Evolutionary conservation across 1,140 invertebrate genomes (phyloP), one percentile per base, ranked within the genome.

Genomic region (Coboldia fuscipes): DNA sequence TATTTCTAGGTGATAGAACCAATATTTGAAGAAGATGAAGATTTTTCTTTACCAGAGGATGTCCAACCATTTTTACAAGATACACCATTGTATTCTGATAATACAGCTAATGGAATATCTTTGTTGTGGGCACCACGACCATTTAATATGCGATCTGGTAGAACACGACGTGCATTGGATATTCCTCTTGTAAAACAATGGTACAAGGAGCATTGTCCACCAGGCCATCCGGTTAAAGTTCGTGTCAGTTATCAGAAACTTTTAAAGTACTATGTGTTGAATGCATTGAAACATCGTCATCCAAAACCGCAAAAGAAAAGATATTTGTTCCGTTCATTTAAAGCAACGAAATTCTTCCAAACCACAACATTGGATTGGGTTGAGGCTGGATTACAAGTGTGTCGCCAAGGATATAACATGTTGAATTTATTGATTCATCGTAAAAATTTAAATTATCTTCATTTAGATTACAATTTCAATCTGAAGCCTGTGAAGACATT

Each of bases 391-490:
- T 58, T 99, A 5, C 83, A 93, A 63, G 96, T 99, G 0, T 97
- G 96, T 53, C 68, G 94, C 10, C 96, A 99, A 58, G 96, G 96
- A 10, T 99, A 99, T 59, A 99, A 99, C 55, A 99, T 99, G 96
- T 61, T 99, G 8, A 99, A 99, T 58, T 62, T 99, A 24, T 62
- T 99, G 30, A 99, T 99, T 51, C 96, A 99, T 62, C 77, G 96
- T 31, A 99, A 99, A 58, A 99, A 99, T 60, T 69, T 99, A 7
- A 99, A 99, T 54, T 99, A 99, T 53, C 68, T 99, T 19, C 96
- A 99, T 72, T 68, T 99, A 53, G 96, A 99, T 65, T 99, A 98
- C 54, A 99, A 99, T 59, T 99, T 99, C 51, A 99, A 99, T 56
- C 66, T 99, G 50, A 99, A 99, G 57, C 96, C 96, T 0, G 94